phyloP scores from a whole-genome alignment of 2,797 vertebrate species.

The Phoebastria nigripes region DNA sequence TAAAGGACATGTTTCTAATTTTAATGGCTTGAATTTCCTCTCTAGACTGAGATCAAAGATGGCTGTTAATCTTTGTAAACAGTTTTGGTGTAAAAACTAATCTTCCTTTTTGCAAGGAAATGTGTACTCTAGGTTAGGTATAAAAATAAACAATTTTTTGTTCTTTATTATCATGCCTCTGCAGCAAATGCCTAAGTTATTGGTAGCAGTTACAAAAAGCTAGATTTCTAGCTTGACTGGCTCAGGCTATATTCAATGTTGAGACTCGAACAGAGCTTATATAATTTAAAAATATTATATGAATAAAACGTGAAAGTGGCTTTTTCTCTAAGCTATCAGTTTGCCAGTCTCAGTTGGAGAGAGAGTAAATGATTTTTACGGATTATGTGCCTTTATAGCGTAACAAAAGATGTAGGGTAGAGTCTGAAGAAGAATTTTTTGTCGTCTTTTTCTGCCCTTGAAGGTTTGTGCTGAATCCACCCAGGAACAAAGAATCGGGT shows the following conservation, averaged over 20 bases:
- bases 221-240: slow-evolving; percentile 28
- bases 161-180: neutral
- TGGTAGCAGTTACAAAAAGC: neutral
- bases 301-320: slow-evolving; percentile 60
- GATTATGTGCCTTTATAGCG: slow-evolving; percentile 31
- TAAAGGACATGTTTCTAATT: neutral
- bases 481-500: slow-evolving; percentile 8
- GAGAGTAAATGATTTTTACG: slow-evolving; percentile 60
- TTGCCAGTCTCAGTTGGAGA: slow-evolving; percentile 41
- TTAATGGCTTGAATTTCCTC: neutral
- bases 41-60: neutral
- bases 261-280: slow-evolving; percentile 37
- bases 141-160: slow-evolving; percentile 17
- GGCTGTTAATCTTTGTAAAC: neutral
- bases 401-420: slow-evolving; percentile 30
- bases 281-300: slow-evolving; percentile 53
- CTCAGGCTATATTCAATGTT: slow-evolving; percentile 30
- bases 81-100: neutral
- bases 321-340: slow-evolving; percentile 44
- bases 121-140: neutral
- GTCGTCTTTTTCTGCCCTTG: slow-evolving; percentile 29
- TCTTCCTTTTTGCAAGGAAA: neutral
- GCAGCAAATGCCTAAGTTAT: neutral
- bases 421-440: neutral
- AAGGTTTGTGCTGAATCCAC: slow-evolving; percentile 31